phyloP scores from a whole-genome alignment of 2,113 vertebrate genomes.

The Fulica atra region DNA sequence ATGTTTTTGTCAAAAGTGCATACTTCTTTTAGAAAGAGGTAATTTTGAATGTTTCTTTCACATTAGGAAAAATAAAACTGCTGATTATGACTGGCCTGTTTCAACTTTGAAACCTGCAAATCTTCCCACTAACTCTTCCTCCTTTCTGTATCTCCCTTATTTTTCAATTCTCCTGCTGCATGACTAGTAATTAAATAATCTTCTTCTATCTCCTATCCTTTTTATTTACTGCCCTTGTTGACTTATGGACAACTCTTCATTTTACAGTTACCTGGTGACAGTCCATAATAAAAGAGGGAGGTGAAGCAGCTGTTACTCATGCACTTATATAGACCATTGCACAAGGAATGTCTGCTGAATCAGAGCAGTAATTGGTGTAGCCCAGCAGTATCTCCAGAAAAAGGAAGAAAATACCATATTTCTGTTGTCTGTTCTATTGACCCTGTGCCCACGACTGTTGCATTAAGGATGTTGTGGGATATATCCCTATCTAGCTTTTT shows the following conservation, averaged over 20 bases:
- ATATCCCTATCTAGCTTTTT: not conserved
- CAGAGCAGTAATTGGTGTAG: not conserved
- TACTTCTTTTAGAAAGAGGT: not conserved
- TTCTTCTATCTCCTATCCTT: not conserved
- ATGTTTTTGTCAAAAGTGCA: not conserved
- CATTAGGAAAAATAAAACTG: not conserved
- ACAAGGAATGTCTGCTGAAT: not conserved
- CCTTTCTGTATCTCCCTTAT: not conserved
- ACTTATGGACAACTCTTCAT: not conserved
- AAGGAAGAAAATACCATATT: not conserved
- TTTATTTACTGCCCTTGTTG: rapidly evolving
- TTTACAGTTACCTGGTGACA: not conserved
- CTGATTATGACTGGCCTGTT: not conserved
- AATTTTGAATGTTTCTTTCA: not conserved
- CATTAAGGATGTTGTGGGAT: not conserved
- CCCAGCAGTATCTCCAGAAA: not conserved
- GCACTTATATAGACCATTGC: not conserved
- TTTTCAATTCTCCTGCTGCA: not conserved
- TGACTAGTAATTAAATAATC: not conserved
- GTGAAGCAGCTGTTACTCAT: not conserved
- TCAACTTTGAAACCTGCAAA: not conserved
- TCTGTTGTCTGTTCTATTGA: not conserved
- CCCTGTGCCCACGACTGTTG: not conserved
- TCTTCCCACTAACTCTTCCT: not conserved
- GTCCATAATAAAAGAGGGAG: not conserved